Base-by-base conservation (phyloP, 2,888 invertebrate species). In the Andrena haemorrhoa region DNA sequence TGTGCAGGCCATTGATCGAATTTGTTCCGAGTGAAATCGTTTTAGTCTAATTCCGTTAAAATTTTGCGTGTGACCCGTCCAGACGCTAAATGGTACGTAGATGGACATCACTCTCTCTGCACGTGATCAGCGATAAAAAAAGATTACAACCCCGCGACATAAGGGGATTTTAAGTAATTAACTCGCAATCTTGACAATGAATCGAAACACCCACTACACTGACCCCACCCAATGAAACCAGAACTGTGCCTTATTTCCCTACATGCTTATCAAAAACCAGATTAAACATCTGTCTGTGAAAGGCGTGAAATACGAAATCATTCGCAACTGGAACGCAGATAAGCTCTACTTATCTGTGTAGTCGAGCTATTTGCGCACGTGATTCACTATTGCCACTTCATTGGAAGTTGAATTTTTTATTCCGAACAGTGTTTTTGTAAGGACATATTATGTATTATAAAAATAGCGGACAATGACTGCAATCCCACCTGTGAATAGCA, bases 291-390 rank as follows among this genome's bases (percentile, higher is more conserved):
- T 56, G 33, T 70, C 8, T 47, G 61, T 64, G 77, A 77, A n/a
- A 35, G 61, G 53, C 47, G 65, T 51, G 35, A 61, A 70, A 75
- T 31, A 56, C 29, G 74, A 80, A 73, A 71, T 69, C 26, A 71
- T 69, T 81, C 75, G 66, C 41, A 77, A 75, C 58, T 81, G 56
- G 23, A 71, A 69, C 51, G 56, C 16, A 56, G 80, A 80, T 80
- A 81, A 79, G 47, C 41, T 8, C 3, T 10, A 35, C 10, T 79
- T 79, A 79, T 79, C 79, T 23, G 12, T 23, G 41, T n/a, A 75
- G 60, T 76, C 35, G 10, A 10, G 1, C 35, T 29, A 64, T 20
- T 77, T 47, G 33, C 31, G 12, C 12, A 12, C 56, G 49, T 7
- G 49, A 65, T 60, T 75, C 12, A 58, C 35, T 58, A 8, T 23